Base-by-base conservation (phyloP, 2,113 vertebrate species). In the Anarrhichthys ocellatus region DNA sequence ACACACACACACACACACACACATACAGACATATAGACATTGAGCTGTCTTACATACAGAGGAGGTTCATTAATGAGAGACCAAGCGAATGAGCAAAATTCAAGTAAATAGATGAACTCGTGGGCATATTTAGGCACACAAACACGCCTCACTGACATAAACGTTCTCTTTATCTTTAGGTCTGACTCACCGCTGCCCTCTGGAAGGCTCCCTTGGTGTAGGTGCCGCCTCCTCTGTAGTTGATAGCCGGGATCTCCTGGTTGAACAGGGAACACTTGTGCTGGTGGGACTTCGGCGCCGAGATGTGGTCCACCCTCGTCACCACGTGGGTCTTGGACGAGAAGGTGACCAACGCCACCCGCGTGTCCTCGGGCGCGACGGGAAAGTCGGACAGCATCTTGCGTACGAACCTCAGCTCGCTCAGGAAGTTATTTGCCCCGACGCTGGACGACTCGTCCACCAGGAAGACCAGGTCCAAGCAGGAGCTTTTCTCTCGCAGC, bases 371-470 rank as follows among this genome's bases (percentile, higher is more conserved):
- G 10, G 97, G 92, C 71, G 97, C 97, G 62, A 99, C 98, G 0
- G 98, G 98, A 90, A 99, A 99, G 94, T 98, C 97, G 1, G 98
- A 98, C 48, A 99, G 96, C 94, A 99, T 96, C 96, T 99, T 99
- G 82, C 96, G 96, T 10, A 99, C 95, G 81, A 99, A 99, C 90
- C 95, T 95, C 91, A 99, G 96, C 95, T 99, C 98, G 84, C 95
- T 98, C 85, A 94, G 95, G 93, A 99, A 99, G 95, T 99, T 99
- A 78, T 92, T 94, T 50, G 95, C 95, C 50, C 97, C 97, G 85
- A 99, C 97, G 73, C 98, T 99, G 80, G 98, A 99, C 46, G 98
- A 99, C 95, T 99, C 98, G 48, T 99, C 98, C 95, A 99, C 97
- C 87, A 99, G 94, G 93, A 99, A 99, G 36, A 99, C 97, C 84